Percentiles rank a stretch among this genome's conserved stretches.
Conservation (phyloP, 2,888 invertebrate genomes). For the Drosophila tanythrix region DNA sequence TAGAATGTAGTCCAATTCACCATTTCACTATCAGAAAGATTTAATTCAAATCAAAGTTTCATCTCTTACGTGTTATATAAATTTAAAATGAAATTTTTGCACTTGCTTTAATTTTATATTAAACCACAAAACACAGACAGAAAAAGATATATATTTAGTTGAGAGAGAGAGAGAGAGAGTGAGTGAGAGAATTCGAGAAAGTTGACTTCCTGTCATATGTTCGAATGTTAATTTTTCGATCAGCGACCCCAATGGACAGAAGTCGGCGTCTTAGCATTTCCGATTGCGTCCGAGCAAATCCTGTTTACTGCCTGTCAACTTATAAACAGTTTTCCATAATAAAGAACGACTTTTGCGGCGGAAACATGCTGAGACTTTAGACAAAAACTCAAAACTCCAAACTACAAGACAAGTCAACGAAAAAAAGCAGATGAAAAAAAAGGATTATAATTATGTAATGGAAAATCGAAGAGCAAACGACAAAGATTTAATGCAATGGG, state of each 20-base stretch:
- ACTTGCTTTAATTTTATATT: constrained; percentile 10
- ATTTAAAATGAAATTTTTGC: neutral
- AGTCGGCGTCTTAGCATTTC: constrained; percentile 57
- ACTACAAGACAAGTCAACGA: neutral
- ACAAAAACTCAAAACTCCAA: constrained; percentile 20
- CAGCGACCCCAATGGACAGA: constrained; percentile 45
- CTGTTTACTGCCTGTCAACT: constrained; percentile 81
- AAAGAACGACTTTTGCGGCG: constrained; percentile 73
- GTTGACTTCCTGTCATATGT: constrained; percentile 62
- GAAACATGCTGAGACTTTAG: constrained; percentile 55
- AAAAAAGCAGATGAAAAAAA: constrained; percentile 1
- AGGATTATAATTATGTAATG: constrained; percentile 72
- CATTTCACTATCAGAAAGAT: neutral
- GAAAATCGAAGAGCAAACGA: constrained; percentile 64
- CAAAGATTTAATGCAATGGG: constrained; percentile 67
- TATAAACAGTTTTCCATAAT: constrained; percentile 77
- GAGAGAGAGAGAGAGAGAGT: neutral
- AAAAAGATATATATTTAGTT: neutral
- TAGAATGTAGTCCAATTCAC: neutral
- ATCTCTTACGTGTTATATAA: neutral
- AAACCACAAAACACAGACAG: neutral
- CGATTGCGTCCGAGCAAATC: constrained; percentile 70
- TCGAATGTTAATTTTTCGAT: constrained; percentile 57
- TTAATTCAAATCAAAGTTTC: neutral
- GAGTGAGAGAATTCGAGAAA: neutral